These are phyloP conservation scores for Mustela lutreola DNA, from an alignment of 2,113 vertebrate genomes.

Conservation along the genomic window DNA sequence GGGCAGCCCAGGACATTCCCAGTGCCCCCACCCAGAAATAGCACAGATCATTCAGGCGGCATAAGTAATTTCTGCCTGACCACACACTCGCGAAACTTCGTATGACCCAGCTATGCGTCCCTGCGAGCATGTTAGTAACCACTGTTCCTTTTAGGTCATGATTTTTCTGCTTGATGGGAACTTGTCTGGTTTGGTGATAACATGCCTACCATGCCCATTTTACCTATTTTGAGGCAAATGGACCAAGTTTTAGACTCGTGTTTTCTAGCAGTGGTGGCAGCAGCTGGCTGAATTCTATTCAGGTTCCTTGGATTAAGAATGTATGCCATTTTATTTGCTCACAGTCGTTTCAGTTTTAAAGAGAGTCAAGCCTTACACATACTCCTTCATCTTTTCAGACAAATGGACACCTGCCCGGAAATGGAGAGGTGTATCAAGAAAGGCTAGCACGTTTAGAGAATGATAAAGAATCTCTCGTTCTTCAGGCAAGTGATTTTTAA, in stretches of 20 bases:
- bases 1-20: background rate
- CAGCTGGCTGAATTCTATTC: background rate
- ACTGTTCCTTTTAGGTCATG: background rate
- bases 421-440: conserved; percentile 96
- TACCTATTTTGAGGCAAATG: background rate
- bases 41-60: background rate
- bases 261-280: background rate
- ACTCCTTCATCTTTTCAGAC: conserved; percentile 88
- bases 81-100: background rate
- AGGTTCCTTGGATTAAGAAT: background rate
- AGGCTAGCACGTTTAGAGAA: conserved; percentile 95
- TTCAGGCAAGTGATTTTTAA: conserved; percentile 92
- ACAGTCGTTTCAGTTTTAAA: background rate
- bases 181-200: background rate
- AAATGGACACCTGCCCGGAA: conserved; percentile 94
- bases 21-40: background rate
- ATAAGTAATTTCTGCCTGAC: background rate
- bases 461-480: conserved; percentile 98
- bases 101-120: rapidly evolving
- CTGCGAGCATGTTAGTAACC: background rate
- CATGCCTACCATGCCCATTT: background rate
- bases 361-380: background rate
- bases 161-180: conserved; percentile 9
- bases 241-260: background rate
- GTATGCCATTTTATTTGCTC: background rate